Evolutionary conservation across 2,797 vertebrate species (phyloP).

Genomic region (Petrocephalus schoutedeni): DNA sequence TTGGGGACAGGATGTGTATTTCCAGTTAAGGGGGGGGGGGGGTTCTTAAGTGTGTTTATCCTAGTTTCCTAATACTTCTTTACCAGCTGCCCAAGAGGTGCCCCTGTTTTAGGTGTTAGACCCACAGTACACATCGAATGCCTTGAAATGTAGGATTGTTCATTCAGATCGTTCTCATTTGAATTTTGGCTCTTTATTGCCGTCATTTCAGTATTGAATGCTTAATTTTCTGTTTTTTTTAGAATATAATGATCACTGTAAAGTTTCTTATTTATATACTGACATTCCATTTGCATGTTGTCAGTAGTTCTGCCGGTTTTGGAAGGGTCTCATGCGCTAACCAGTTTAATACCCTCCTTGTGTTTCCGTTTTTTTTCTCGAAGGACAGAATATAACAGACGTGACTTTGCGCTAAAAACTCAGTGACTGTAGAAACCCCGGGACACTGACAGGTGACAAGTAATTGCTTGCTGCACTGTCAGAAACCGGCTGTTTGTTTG

Average conservation of each 20-base stretch:
- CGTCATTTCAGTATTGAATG: neutral
- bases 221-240: neutral
- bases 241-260: neutral
- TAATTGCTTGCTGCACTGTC: neutral
- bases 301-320: neutral
- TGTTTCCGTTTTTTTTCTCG: neutral
- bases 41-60: neutral
- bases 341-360: neutral
- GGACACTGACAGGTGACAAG: neutral
- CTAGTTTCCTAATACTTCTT: neutral
- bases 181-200: neutral
- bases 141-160: neutral
- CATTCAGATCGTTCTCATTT: neutral
- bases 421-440: neutral
- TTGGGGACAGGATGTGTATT: neutral
- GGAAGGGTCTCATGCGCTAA: neutral
- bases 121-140: neutral
- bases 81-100: neutral
- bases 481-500: neutral
- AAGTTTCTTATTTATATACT: neutral
- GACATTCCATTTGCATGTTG: neutral
- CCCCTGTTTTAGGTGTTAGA: neutral
- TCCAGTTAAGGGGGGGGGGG: neutral
- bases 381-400: neutral
- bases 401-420: neutral